Base-by-base conservation (phyloP, 1,140 invertebrate species). In the Lasaia peninsularis region DNA sequence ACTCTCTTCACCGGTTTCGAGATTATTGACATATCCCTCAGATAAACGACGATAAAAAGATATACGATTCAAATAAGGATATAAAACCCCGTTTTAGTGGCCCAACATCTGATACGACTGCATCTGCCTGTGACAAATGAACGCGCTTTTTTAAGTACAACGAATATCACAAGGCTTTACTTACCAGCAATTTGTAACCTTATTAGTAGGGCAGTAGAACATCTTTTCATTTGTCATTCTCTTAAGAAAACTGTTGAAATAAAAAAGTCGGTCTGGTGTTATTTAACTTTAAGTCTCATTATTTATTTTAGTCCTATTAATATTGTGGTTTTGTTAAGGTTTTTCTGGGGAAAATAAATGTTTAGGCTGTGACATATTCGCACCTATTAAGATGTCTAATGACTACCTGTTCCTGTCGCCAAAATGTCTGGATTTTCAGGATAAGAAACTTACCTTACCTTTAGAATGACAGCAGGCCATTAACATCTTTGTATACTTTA, bases 101-200 rank as follows among this genome's bases (percentile, higher is more conserved):
- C 73, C 67, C 56, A 21, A 70, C 50, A 58, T 52, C 31, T 49
- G 75, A 40, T 40, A 40, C 37, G 68, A 74, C 80, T 84, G 80
- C 80, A 80, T 81, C 77, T 84, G 80, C 77, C 67, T 63, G 70
- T 78, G 80, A 84, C 78, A 84, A 84, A 84, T 80, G 73, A 73
- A 79, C 70, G 80, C 67, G 80, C 78, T 84, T 84, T 81, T 83
- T 84, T 84, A 81, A 84, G 69, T 73, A 74, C 74, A 70, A 62
- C 69, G 62, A 74, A 67, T 66, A 69, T 71, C 69, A 67, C 37
- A 12, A 40, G 16, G 37, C 7, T 18, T 67, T 21, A 18, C 31
- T 37, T 31, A 40, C 52, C 37, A 63, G 52, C 14, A 32, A 57
- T 44, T 63, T 62, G 31, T 16, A 24, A 59, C 63, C 60, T 65